These are phyloP conservation scores for Stichodactyla mertensii DNA, from an alignment of 64 coral and sea anemone genomes.

Conservation along the genomic window DNA sequence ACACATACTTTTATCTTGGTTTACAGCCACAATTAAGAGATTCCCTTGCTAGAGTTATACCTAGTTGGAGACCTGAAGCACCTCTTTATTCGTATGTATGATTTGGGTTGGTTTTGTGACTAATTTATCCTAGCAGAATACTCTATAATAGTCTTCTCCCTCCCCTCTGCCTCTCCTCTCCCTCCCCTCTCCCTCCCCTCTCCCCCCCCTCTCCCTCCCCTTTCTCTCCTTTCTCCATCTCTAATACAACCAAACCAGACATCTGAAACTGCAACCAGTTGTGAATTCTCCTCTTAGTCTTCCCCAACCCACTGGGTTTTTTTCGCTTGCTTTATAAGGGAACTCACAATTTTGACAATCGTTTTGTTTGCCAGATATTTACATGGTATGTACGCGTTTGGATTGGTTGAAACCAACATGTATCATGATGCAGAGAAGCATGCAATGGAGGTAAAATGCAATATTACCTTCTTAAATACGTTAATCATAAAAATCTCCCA, in stretches of 20 bases:
- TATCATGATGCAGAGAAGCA: slow-evolving; percentile 73
- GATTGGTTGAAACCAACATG: slow-evolving; percentile 89
- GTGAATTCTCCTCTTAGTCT: no score
- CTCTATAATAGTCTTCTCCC: no score
- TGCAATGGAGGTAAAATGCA: slow-evolving; percentile 53
- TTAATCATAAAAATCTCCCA: no score
- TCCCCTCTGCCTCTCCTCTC: no score
- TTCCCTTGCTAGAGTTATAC: slow-evolving; percentile 78
- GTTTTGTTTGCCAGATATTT: slow-evolving; percentile 54
- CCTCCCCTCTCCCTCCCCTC: no score
- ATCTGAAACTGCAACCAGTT: no score
- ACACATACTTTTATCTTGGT: slow-evolving; percentile 93
- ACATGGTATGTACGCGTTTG: slow-evolving; percentile 96
- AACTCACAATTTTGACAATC: background rate
- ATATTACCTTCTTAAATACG: no score
- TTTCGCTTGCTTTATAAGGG: background rate
- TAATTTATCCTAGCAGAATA: no score
- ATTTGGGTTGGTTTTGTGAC: background rate
- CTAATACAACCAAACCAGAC: no score
- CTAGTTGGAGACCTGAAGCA: slow-evolving; percentile 48
- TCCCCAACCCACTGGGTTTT: no score
- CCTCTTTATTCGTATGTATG: slow-evolving; percentile 77
- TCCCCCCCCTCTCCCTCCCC: no score
- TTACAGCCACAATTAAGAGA: slow-evolving; percentile 83
- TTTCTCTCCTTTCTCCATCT: no score